Conservation (phyloP, 2,113 vertebrate species). For the Protobothrops mucrosquamatus region DNA sequence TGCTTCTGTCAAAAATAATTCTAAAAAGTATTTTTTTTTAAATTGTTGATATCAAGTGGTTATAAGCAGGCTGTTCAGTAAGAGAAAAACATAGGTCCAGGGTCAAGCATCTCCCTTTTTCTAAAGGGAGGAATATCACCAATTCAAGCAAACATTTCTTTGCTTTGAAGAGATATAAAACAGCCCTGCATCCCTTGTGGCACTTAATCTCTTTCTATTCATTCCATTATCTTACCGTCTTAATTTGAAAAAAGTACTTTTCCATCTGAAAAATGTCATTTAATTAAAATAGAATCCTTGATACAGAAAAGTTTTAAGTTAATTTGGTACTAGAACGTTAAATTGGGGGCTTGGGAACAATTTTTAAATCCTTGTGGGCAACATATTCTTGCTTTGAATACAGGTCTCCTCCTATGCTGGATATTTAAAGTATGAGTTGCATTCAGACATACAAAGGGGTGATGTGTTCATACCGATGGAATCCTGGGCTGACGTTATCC, state of each 20-base stretch:
- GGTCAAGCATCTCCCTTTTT: background rate
- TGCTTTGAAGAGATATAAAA: background rate
- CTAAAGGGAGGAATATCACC: background rate
- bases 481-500: slow-evolving; percentile 82
- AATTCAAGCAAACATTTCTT: background rate
- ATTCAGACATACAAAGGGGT: slow-evolving; percentile 84
- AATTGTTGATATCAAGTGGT: background rate
- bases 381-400: background rate
- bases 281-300: background rate
- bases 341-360: background rate
- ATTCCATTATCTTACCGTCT: background rate
- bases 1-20: background rate
- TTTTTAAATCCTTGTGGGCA: background rate
- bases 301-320: background rate
- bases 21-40: background rate
- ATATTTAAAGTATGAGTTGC: slow-evolving; percentile 81
- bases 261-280: background rate
- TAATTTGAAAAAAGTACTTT: background rate
- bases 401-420: slow-evolving; percentile 94
- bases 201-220: background rate
- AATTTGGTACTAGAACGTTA: background rate
- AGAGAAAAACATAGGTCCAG: background rate
- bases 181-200: background rate
- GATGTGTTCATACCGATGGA: slow-evolving; percentile 83
- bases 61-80: background rate